Evolutionary conservation across 2,797 vertebrate species (phyloP).

Genomic region (Poeciliopsis turneri): DNA sequence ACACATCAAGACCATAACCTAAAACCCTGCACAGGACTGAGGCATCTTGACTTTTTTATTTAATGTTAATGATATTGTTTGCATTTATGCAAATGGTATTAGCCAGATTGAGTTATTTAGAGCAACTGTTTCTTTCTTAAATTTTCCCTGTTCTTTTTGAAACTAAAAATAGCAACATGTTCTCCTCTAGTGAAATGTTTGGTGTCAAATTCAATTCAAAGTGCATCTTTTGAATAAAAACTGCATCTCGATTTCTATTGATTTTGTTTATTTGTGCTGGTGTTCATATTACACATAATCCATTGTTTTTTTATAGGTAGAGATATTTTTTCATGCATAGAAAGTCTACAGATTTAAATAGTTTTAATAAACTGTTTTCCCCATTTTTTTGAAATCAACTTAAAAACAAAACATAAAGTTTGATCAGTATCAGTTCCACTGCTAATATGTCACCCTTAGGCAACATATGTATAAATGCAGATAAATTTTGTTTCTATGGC

Average conservation of each 20-base stretch:
- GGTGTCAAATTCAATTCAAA: not conserved
- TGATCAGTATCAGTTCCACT: not conserved
- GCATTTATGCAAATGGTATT: not conserved
- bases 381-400: not conserved
- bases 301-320: not conserved
- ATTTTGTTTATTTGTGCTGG: not conserved
- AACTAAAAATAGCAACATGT: not conserved
- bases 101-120: not conserved
- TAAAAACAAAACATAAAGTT: not conserved
- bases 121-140: not conserved
- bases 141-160: not conserved
- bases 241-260: not conserved
- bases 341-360: not conserved
- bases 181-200: not conserved
- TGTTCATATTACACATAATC: not conserved
- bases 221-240: not conserved
- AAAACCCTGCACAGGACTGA: not conserved
- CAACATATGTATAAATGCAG: not conserved
- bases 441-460: not conserved
- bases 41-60: not conserved
- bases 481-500: not conserved
- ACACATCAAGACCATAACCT: not conserved
- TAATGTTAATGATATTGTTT: not conserved
- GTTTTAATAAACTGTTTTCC: not conserved
- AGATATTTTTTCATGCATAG: not conserved